These are phyloP conservation scores for Aratinga solstitialis DNA, from an alignment of 2,797 vertebrate species.

Conservation along the genomic window DNA sequence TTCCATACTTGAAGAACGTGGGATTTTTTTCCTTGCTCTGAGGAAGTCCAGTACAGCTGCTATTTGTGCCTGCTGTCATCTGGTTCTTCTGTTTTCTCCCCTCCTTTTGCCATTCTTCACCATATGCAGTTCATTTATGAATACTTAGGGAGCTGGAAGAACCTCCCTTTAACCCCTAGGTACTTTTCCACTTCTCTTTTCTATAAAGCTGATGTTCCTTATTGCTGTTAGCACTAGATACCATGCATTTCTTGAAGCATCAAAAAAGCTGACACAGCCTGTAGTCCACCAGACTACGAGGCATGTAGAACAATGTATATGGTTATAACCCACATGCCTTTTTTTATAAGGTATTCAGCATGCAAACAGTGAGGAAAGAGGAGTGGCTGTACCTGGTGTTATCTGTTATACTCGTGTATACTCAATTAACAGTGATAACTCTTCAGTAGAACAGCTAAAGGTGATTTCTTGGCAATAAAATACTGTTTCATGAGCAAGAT, in stretches of 20 bases:
- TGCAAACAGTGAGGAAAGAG: background rate
- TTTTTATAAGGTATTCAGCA: background rate
- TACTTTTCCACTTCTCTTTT: background rate
- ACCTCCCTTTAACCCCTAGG: background rate
- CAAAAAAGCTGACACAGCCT: background rate
- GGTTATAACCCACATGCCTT: background rate
- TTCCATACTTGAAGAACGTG: background rate
- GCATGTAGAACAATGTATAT: background rate
- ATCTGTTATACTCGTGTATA: background rate
- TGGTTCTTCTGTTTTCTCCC: background rate
- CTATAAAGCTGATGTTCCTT: background rate
- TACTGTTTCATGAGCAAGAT: background rate
- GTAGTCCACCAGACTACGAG: background rate
- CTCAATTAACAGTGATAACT: background rate
- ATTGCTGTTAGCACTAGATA: background rate
- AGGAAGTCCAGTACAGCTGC: background rate
- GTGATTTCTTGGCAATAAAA: background rate
- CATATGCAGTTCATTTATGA: background rate
- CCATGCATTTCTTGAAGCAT: background rate
- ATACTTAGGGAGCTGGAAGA: background rate
- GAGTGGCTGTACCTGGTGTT: background rate
- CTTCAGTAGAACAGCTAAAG: background rate
- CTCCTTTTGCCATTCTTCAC: background rate
- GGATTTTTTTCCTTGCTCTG: background rate
- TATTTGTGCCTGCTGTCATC: background rate